These are phyloP conservation scores for Pangasius krempfi DNA, from an alignment of 2,797 vertebrate species.

Conservation along the genomic window DNA sequence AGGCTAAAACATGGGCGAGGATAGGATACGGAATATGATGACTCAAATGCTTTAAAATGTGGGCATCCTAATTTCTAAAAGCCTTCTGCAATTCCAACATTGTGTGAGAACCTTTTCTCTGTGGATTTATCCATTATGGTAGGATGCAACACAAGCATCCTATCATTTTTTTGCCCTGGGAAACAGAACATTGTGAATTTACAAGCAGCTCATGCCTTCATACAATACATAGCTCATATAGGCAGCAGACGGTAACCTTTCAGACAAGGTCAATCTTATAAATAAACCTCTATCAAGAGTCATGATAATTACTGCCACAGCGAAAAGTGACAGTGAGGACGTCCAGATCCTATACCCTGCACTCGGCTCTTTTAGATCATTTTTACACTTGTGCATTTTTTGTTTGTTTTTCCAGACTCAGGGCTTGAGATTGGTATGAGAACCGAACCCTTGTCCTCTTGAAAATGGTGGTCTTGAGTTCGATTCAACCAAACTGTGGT, in stretches of 20 bases:
- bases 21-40: background rate
- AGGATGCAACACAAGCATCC: background rate
- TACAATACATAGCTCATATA: slow-evolving; percentile 52
- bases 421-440: too few species aligned
- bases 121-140: background rate
- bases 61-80: background rate
- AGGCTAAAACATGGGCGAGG: background rate
- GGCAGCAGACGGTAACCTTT: slow-evolving; percentile 39
- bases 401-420: background rate
- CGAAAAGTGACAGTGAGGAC: background rate
- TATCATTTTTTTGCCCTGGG: slow-evolving; percentile 5
- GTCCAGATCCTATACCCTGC: background rate
- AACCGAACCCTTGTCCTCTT: background rate
- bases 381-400: background rate
- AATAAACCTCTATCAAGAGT: slow-evolving; percentile 29
- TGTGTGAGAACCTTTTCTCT: background rate
- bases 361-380: background rate
- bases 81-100: background rate
- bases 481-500: background rate
- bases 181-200: slow-evolving; percentile 59
- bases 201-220: slow-evolving; percentile 49
- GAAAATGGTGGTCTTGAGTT: too few species aligned
- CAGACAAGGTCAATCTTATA: slow-evolving; percentile 40
- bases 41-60: background rate
- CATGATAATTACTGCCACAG: slow-evolving; percentile 20